Evolutionary conservation across 2,797 vertebrate species (phyloP).

Genomic region (Meda fulgida): DNA sequence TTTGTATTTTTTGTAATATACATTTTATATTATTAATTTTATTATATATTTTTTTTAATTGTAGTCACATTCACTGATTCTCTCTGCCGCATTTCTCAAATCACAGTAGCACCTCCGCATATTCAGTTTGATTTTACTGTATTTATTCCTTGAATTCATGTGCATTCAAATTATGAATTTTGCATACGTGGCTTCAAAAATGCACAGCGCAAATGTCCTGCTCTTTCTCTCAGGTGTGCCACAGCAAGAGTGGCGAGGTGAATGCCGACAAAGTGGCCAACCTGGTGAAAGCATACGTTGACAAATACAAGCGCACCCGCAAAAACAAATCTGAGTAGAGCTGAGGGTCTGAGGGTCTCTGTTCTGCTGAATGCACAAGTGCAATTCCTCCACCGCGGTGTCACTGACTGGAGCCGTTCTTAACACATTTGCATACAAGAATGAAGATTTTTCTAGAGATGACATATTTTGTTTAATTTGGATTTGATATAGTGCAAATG

Average conservation of each 20-base stretch:
- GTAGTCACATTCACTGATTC: not conserved
- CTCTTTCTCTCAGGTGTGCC: constrained; percentile 83
- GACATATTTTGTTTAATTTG: constrained; percentile 94
- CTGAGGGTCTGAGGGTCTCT: constrained; percentile 65
- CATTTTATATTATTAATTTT: not conserved
- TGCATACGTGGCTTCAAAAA: not conserved
- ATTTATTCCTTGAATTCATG: not conserved
- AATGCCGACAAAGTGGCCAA: constrained; percentile 96
- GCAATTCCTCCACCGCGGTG: constrained; percentile 81
- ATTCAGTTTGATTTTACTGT: not conserved
- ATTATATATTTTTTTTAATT: not conserved
- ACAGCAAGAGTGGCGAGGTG: constrained; percentile 98
- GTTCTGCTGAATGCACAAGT: constrained; percentile 79
- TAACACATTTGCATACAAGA: constrained; percentile 88
- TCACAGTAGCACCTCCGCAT: not conserved
- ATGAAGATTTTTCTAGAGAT: constrained; percentile 89
- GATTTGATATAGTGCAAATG: constrained; percentile 88
- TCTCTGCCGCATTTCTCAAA: not conserved
- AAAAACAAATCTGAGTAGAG: constrained; percentile 81
- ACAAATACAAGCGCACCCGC: constrained; percentile 95
- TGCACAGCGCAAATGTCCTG: not conserved
- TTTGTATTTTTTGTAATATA: no score
- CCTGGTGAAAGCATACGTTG: constrained; percentile 95
- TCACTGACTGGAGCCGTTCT: constrained; percentile 79
- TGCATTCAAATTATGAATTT: not conserved